These are phyloP conservation scores for Boulengerochromis microlepis DNA, from an alignment of 2,113 vertebrate species.

Conservation along the genomic window DNA sequence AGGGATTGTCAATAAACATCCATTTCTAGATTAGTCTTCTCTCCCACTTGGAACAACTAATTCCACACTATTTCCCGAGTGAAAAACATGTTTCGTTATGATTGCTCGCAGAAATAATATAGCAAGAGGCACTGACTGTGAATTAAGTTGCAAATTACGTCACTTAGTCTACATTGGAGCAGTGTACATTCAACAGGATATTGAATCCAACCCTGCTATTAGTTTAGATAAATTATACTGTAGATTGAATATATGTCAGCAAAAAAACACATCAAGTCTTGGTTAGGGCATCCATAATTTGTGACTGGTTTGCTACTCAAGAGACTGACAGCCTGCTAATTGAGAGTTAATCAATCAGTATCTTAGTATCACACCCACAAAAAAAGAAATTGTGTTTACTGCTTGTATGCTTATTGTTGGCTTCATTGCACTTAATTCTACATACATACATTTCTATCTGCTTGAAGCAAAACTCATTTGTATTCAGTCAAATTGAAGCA, in stretches of 20 bases:
- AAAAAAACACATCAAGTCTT: background rate
- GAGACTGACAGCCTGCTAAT: background rate
- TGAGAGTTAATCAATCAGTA: background rate
- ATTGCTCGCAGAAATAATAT: background rate
- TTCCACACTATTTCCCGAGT: conserved; percentile 23
- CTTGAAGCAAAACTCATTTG: conserved; percentile 32
- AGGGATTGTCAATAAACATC: conserved; percentile 51
- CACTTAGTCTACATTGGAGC: background rate
- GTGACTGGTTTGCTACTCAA: background rate
- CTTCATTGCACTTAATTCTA: background rate
- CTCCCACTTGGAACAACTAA: conserved; percentile 14
- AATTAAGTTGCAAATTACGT: conserved; percentile 7
- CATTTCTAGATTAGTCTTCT: conserved; percentile 40
- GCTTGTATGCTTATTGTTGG: background rate
- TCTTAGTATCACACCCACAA: background rate
- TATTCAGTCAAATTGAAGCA: conserved; percentile 8
- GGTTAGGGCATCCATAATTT: background rate
- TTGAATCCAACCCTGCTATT: background rate
- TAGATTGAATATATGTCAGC: background rate
- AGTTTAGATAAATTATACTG: background rate
- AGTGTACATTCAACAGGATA: background rate
- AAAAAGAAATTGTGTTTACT: background rate
- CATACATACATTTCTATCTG: background rate
- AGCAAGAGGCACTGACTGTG: background rate
- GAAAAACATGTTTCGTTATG: background rate